Evolutionary conservation across 2,888 invertebrate species (phyloP).

Genomic region (Osmoderma eremita): DNA sequence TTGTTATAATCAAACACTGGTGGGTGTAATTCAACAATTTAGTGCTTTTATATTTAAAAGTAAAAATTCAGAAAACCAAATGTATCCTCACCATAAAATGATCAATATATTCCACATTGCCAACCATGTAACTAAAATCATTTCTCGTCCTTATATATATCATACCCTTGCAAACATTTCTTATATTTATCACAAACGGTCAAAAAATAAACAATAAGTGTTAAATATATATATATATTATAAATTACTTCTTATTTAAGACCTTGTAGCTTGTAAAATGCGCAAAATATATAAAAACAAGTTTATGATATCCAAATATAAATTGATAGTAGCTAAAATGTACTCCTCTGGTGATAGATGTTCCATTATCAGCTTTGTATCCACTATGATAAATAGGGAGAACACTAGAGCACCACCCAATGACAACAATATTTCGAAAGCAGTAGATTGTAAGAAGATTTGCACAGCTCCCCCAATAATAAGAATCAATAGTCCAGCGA

Average conservation of each 20-base stretch:
- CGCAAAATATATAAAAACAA: constrained; percentile 83
- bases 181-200: constrained; percentile 7
- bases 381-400: constrained; percentile 84
- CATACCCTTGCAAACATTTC: background rate
- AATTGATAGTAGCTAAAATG: constrained; percentile 84
- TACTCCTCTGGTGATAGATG: constrained; percentile 87
- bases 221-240: background rate
- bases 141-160: background rate
- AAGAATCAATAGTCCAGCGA: constrained; percentile 74
- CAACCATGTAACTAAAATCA: background rate
- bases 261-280: constrained; percentile 70
- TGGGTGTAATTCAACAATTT: too few relatives aligned
- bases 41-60: too few relatives aligned
- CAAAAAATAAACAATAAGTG: constrained; percentile 1
- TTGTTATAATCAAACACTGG: too few relatives aligned
- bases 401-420: constrained; percentile 81
- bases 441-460: constrained; percentile 77
- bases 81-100: too few relatives aligned
- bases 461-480: constrained; percentile 79
- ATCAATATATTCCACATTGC: too few relatives aligned
- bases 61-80: too few relatives aligned
- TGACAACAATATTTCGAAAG: constrained; percentile 76
- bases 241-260: constrained; percentile 10
- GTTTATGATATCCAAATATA: constrained; percentile 89
- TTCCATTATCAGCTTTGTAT: constrained; percentile 86